Evolutionary conservation across 2,888 invertebrate genomes (phyloP).

Genomic region (Archips crataeganus): DNA sequence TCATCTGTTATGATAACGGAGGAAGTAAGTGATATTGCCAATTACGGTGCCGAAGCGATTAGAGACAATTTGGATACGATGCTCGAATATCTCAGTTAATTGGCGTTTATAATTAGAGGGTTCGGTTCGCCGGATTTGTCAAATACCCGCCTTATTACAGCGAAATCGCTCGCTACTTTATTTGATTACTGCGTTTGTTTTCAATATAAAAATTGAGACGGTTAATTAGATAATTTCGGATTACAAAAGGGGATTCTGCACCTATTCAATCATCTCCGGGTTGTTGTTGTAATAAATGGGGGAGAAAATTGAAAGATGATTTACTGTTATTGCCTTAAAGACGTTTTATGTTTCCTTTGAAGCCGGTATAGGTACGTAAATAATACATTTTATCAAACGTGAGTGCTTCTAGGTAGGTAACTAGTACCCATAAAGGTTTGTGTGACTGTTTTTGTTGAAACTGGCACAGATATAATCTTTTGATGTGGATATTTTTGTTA

Average conservation of each 20-base stretch:
- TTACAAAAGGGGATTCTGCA: conserved; percentile 38
- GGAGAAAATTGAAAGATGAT: conserved; percentile 43
- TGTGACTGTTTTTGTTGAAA: too few species aligned
- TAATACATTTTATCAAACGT: conserved; percentile 30
- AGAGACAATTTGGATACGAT: conserved; percentile 50
- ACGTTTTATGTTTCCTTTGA: conserved; percentile 46
- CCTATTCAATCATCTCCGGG: conserved; percentile 35
- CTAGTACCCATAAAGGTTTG: background rate
- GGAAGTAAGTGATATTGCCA: conserved; percentile 50
- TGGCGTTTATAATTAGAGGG: conserved; percentile 55
- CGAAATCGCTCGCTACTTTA: conserved; percentile 37
- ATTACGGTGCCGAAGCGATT: conserved; percentile 51
- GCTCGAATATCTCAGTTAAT: conserved; percentile 53
- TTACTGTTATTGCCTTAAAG: conserved; percentile 49
- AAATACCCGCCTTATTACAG: conserved; percentile 40
- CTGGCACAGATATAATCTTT: too few species aligned
- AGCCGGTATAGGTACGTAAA: conserved; percentile 25
- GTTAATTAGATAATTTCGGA: conserved; percentile 42
- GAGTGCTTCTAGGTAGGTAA: background rate
- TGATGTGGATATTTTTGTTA: too few species aligned
- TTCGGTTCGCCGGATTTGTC: conserved; percentile 48
- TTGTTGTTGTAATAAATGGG: conserved; percentile 40
- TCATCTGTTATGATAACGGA: conserved; percentile 38
- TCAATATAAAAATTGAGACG: conserved; percentile 30
- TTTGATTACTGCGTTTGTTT: conserved; percentile 49